Base-by-base conservation (phyloP, 2,113 vertebrate genomes). In the Catharus fuscescens region DNA sequence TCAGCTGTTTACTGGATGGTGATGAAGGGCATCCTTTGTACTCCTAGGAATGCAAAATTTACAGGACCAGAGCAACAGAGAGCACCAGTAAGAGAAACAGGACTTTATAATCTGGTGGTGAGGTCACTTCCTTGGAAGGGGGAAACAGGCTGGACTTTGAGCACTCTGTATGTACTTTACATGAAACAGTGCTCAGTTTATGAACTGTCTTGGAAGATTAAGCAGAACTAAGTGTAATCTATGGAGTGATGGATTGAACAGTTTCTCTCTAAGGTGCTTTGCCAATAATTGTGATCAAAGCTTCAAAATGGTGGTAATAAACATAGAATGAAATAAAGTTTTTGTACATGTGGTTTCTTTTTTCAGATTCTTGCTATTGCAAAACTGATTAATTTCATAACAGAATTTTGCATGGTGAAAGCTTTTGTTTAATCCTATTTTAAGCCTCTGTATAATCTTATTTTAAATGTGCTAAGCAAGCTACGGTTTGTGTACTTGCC, bases 151-250 rank as follows among this genome's bases (percentile, higher is more conserved):
- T 83, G 40, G 65, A 60, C 66, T 69, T 87, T 0, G 3, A 88
- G 62, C 40, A 36, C 9, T 50, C 19, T 81, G 2, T 84, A 54
- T 88, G 8, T 79, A 62, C 86, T 86, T 82, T 88, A 90, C 47
- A n/a, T 88, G 54, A 54, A 96, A 54, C 47, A 40, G 29, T 56
- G 14, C 70, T 40, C 36, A 59, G 88, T 90, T 95, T 95, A 94
- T 79, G 74, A 82, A 85, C 62, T 56, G 71, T 86, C 38, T 83
- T 92, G 67, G 50, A 94, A 96, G 42, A 48, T 73, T 90, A 54
- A 86, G 48, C 85, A 95, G 85, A 79, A 26, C 66, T 69, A 90
- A 92, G 24, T 34, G 29, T 32, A 54, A 64, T 66, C 62, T 88
- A 2, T 88, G 18, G 77, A 88, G 67, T 26, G 45, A 38, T 69